Base-by-base conservation (phyloP, 2,888 invertebrate species). In the Serripes groenlandicus region DNA sequence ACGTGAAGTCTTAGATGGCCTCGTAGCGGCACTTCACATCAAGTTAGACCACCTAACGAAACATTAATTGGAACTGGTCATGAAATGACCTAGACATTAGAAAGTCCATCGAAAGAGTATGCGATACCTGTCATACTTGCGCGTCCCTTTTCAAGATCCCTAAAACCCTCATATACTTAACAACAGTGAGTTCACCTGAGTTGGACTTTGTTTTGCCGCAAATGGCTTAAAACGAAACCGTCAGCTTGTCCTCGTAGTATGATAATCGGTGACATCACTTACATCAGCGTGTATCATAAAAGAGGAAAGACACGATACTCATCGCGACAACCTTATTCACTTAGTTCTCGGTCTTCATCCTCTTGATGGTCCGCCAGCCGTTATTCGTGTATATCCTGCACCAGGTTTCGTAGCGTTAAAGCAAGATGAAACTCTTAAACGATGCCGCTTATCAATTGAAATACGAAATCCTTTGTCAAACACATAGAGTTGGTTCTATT, bases 381-480 rank as follows among this genome's bases (percentile, higher is more conserved):
- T 62, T n/a, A 73, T 68, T 11, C 66, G 88, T n/a, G 81, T 81
- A 15, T 87, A 90, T 70, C 82, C 84, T n/a, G 90, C 89, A 11
- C 83, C 88, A 11, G 84, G 79, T 21, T 86, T 85, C n/a, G n/a
- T 69, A 34, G 18, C 1, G 42, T 79, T 26, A 35, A 85, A 7
- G 26, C 30, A 58, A 26, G 49, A n/a, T 28, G 74, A 77, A 15
- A 26, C 32, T 21, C n/a, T 21, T 18, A 32, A 37, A n/a, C 15
- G 56, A 49, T 56, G 56, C 23, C 18, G 34, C 9, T 35, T 58
- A 26, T 21, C 54, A 15, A 18, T 58, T 56, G 69, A 75, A 32
- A 58, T 66, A 11, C 30, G 88, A 90, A 74, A 62, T 90, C 9
- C 62, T 90, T 23, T 83, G 85, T 1, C 73, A 83, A 28, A 28